These are phyloP conservation scores for Nudaria mundana DNA, from an alignment of 2,888 invertebrate species.

Conservation along the genomic window DNA sequence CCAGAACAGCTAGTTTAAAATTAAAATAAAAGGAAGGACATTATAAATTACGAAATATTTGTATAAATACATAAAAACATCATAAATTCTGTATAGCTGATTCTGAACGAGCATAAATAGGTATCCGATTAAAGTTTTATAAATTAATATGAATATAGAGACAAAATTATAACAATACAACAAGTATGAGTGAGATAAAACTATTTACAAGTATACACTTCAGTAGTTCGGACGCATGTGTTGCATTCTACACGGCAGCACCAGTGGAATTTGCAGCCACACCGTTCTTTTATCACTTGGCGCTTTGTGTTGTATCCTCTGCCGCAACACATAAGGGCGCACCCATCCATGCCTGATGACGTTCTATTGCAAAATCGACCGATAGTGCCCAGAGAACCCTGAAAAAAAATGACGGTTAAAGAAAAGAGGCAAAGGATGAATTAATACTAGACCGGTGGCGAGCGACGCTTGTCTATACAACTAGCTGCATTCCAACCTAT, in stretches of 20 bases:
- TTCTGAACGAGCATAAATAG: no score
- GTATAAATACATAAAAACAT: no score
- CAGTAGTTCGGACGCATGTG: constrained; percentile 89
- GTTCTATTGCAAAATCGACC: constrained; percentile 87
- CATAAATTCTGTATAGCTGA: no score
- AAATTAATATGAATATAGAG: background rate
- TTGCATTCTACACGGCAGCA: constrained; percentile 97
- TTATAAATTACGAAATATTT: no score
- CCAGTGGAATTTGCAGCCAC: constrained; percentile 98
- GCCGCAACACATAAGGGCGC: constrained; percentile 94
- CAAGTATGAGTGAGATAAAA: background rate
- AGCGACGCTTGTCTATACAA: no score
- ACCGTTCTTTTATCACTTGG: constrained; percentile 88
- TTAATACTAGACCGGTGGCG: no score
- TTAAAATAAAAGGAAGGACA: no score
- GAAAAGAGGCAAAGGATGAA: no score
- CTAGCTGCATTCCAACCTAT: no score
- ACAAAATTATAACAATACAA: background rate
- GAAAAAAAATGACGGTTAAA: no score
- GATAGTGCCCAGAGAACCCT: constrained; percentile 83
- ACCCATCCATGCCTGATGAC: constrained; percentile 90
- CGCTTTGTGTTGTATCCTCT: constrained; percentile 95
- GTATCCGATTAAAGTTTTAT: no score
- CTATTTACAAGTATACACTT: constrained; percentile 93
- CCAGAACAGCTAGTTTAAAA: no score